Base-by-base conservation (phyloP, 2,888 invertebrate genomes). In the Aspidapion aeneum region DNA sequence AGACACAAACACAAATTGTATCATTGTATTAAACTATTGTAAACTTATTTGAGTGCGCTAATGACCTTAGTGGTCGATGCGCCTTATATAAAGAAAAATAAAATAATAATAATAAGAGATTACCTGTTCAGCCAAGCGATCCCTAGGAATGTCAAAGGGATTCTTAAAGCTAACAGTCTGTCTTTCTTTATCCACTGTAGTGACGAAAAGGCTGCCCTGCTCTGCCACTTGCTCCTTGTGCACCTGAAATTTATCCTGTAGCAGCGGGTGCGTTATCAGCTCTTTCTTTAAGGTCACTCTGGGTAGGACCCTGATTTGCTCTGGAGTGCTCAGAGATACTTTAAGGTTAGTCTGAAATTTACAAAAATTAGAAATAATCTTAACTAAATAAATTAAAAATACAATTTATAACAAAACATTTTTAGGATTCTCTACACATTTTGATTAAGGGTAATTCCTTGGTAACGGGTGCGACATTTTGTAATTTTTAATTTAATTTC, bases 91-190 rank as follows among this genome's bases (percentile, higher is more conserved):
- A n/a, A n/a, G n/a, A n/a, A n/a, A n/a, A n/a, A n/a, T n/a, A n/a
- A n/a, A n/a, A n/a, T n/a, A n/a, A n/a, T n/a, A n/a, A n/a, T n/a
- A n/a, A n/a, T n/a, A n/a, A n/a, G n/a, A n/a, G 35, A 58, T 70
- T 74, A 84, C 85, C 83, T 98, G 98, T 80, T 96, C 95, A 68
- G 98, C 83, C 55, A 98, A 82, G 75, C 91, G 90, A 70, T 90
- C 86, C 57, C 98, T 84, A 19, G 94, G 93, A 75, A 99, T 94
- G 82, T 98, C 98, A 75, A 95, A 98, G 0, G 98, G 95, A 82
- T 99, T 98, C 70, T 96, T 86, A 77, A 93, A 96, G 50, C 88
- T 87, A 71, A 90, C 89, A 5, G 82, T 81, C 65, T 84, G 84
- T 18, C 78, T 68, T 68, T 80, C 80, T 63, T 78, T 79, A 60